Percentiles rank a stretch among this genome's conserved stretches.
phyloP scores from a whole-genome alignment of 2,113 vertebrate species.

The Emydocephalus ijimae region DNA sequence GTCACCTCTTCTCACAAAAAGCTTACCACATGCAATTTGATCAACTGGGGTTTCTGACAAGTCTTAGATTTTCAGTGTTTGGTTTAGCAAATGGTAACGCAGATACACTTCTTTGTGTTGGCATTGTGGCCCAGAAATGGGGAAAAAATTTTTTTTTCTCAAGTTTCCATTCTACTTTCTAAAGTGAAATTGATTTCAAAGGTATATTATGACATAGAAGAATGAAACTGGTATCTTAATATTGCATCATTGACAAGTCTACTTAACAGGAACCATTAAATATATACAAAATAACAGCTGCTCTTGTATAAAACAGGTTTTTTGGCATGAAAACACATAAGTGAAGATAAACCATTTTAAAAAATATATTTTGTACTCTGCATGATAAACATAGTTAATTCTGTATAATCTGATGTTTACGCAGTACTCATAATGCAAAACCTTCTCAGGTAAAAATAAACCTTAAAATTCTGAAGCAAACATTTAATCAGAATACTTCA shows the following conservation, averaged over 20 bases:
- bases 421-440: slow-evolving; percentile 58
- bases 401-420: slow-evolving; percentile 69
- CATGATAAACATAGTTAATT: slow-evolving; percentile 56
- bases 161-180: slow-evolving; percentile 51
- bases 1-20: not conserved
- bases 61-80: slow-evolving; percentile 4
- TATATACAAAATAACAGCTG: slow-evolving; percentile 70
- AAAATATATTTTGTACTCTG: slow-evolving; percentile 41
- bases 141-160: slow-evolving; percentile 39
- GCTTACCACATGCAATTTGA: not conserved
- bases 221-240: slow-evolving; percentile 62
- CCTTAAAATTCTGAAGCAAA: slow-evolving; percentile 61
- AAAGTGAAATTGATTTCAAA: slow-evolving; percentile 57
- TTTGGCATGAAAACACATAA: slow-evolving; percentile 70
- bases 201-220: slow-evolving; percentile 49
- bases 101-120: slow-evolving; percentile 36
- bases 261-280: slow-evolving; percentile 70
- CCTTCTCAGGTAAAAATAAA: slow-evolving; percentile 68
- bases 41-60: slow-evolving; percentile 1
- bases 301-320: slow-evolving; percentile 59
- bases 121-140: slow-evolving; percentile 40
- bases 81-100: slow-evolving; percentile 40
- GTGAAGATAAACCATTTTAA: slow-evolving; percentile 65
- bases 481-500: slow-evolving; percentile 67
- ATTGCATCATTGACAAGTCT: slow-evolving; percentile 63